These are phyloP conservation scores for Hucho hucho DNA, from an alignment of 2,113 vertebrate species.

Conservation along the genomic window DNA sequence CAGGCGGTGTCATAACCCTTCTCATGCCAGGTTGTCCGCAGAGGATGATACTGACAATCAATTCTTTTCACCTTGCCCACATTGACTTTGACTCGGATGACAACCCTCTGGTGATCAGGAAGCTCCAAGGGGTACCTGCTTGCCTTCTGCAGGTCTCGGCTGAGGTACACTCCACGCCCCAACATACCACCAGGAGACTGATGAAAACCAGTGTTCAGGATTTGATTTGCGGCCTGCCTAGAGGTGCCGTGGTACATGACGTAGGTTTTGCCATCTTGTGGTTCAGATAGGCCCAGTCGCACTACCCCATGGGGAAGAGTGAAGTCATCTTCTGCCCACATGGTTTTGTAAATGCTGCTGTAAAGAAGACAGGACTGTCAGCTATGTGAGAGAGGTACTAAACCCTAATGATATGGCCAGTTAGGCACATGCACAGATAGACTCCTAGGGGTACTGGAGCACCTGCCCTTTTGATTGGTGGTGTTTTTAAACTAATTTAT, in stretches of 20 bases:
- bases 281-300: rapidly evolving
- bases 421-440: too few relatives aligned
- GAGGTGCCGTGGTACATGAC: slow-evolving; percentile 74
- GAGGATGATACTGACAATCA: slow-evolving; percentile 25
- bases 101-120: not conserved
- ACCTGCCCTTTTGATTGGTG: too few relatives aligned
- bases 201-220: not conserved
- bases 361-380: too few relatives aligned
- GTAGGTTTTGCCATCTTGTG: not conserved
- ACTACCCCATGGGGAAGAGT: rapidly evolving
- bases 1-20: slow-evolving; percentile 38
- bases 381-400: too few relatives aligned
- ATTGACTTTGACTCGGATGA: slow-evolving; percentile 47
- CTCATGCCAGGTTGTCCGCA: slow-evolving; percentile 49
- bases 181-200: slow-evolving; percentile 55
- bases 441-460: too few relatives aligned
- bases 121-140: slow-evolving; percentile 37
- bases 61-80: slow-evolving; percentile 59
- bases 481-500: too few relatives aligned
- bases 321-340: slow-evolving; percentile 50
- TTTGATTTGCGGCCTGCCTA: rapidly evolving
- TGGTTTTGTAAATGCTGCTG: too few relatives aligned
- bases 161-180: slow-evolving; percentile 65
- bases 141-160: slow-evolving; percentile 62
- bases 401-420: too few relatives aligned